phyloP scores from a whole-genome alignment of 2,797 vertebrate genomes.

The Monodelphis domestica region DNA sequence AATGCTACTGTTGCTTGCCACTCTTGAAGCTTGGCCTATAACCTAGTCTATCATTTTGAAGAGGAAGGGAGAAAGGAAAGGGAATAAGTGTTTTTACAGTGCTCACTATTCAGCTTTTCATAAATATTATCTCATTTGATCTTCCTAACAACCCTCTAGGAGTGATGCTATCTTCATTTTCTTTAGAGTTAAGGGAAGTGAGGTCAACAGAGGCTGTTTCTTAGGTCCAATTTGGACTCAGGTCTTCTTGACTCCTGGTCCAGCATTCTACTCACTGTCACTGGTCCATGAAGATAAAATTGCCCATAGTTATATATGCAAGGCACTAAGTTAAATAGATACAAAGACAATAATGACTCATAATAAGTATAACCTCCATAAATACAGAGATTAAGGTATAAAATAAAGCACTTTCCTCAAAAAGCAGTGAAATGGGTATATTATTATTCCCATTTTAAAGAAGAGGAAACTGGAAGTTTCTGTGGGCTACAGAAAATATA shows the following conservation, averaged over 20 bases:
- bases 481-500: neutral
- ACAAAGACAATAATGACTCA: slow-evolving; percentile 23
- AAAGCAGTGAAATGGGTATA: neutral
- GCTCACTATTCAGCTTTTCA: neutral
- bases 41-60: neutral
- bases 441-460: slow-evolving; percentile 1
- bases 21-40: neutral
- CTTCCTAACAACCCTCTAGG: neutral
- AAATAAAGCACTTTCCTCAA: slow-evolving; percentile 1
- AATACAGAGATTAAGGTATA: neutral
- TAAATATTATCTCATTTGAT: neutral
- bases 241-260: neutral
- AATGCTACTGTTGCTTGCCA: neutral
- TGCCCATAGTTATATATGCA: neutral
- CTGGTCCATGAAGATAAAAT: neutral
- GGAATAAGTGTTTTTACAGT: neutral
- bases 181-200: neutral
- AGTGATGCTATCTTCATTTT: neutral
- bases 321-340: neutral
- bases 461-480: neutral
- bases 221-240: neutral
- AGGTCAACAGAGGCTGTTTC: neutral
- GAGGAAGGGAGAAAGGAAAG: neutral
- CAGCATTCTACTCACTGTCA: neutral
- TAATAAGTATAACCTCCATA: slow-evolving; percentile 14